Percentiles rank a stretch among this genome's conserved stretches.
phyloP scores from a whole-genome alignment of 2,113 vertebrate species.

The human (Homo sapiens) region DNA sequence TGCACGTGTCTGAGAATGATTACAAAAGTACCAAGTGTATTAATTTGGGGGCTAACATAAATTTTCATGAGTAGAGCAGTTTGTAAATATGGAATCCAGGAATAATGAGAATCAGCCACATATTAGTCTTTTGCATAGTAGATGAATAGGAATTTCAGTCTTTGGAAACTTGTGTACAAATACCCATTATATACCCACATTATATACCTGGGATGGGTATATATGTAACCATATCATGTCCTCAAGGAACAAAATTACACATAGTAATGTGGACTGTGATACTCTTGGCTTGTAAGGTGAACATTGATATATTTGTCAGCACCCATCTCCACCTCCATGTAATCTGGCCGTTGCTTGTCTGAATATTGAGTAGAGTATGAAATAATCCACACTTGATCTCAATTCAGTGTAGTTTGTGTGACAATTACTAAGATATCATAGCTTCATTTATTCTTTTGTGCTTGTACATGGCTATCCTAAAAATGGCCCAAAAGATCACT shows the following conservation, averaged over 20 bases:
- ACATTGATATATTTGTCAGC: not conserved
- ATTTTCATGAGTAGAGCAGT: not conserved
- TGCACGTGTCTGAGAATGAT: not conserved
- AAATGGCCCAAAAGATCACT: not conserved
- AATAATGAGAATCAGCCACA: not conserved
- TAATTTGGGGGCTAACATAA: not conserved
- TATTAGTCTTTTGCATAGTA: not conserved
- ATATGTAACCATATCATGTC: too few relatives aligned
- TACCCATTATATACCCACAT: not conserved
- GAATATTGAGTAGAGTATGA: not conserved
- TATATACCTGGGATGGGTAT: not conserved
- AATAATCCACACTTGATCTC: not conserved
- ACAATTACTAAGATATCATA: not conserved
- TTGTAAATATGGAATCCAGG: not conserved
- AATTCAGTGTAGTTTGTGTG: rapidly evolving
- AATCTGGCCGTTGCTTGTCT: not conserved
- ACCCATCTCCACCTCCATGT: rapidly evolving
- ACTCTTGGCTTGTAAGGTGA: not conserved
- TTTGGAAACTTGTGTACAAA: not conserved
- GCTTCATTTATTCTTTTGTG: not conserved
- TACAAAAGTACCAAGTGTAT: rapidly evolving
- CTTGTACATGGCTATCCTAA: not conserved
- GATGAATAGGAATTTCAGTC: not conserved
- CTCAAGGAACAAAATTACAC: not conserved
- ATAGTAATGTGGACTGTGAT: too few relatives aligned